These are phyloP conservation scores for Colossoma macropomum DNA, from an alignment of 2,113 vertebrate genomes.

Conservation along the genomic window DNA sequence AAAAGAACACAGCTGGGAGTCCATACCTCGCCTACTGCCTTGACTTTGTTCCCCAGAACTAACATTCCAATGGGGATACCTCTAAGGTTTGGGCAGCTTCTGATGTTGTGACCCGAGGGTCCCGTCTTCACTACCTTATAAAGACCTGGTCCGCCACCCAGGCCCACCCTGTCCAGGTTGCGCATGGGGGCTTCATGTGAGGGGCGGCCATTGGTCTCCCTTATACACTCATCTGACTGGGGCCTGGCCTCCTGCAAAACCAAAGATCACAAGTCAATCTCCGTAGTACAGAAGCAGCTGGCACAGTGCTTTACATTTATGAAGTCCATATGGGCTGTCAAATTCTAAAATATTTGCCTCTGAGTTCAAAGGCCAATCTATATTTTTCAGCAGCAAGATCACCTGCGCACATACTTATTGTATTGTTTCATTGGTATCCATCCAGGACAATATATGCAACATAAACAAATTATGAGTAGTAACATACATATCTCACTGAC, in stretches of 20 bases:
- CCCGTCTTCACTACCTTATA: slow-evolving; percentile 99
- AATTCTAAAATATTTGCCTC: not conserved
- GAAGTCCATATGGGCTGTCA: not conserved
- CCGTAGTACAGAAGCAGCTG: not conserved
- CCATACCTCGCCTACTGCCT: slow-evolving; percentile 99
- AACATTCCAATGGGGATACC: slow-evolving; percentile 99
- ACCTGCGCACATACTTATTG: not conserved
- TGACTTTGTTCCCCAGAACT: slow-evolving; percentile 99
- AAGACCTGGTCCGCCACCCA: slow-evolving; percentile 94
- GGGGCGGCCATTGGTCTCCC: slow-evolving; percentile 92
- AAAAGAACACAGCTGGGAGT: slow-evolving; percentile 83
- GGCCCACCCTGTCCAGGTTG: slow-evolving; percentile 88
- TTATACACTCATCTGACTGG: slow-evolving; percentile 92
- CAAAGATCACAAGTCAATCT: slow-evolving; percentile 72
- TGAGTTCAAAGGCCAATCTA: not conserved
- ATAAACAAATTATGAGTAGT: not conserved
- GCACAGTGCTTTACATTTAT: slow-evolving; percentile 6
- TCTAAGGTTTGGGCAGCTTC: slow-evolving; percentile 99
- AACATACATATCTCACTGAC: not conserved
- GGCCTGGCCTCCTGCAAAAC: slow-evolving; percentile 93
- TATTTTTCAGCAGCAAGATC: not conserved
- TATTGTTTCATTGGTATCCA: too few relatives aligned
- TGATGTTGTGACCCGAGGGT: slow-evolving; percentile 99
- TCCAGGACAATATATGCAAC: too few relatives aligned
- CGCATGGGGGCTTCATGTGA: slow-evolving; percentile 89